A percentile compares a stretch with the other conserved stretches of the same genome.
These are phyloP conservation scores for Nephrotoma flavescens DNA, from an alignment of 2,888 invertebrate genomes.

Conservation along the genomic window DNA sequence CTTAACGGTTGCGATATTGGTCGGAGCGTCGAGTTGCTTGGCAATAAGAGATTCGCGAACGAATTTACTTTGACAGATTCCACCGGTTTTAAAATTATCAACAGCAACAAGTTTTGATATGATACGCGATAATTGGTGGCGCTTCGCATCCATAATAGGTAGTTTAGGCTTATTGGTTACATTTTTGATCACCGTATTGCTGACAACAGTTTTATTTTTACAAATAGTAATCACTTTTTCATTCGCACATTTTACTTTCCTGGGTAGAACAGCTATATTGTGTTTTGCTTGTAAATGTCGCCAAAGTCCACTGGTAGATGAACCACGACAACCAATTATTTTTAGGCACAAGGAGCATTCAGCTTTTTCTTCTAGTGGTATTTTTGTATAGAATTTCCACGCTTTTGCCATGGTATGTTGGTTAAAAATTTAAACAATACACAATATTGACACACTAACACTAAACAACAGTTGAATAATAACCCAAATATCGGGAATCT, in stretches of 20 bases:
- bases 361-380: not conserved
- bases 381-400: not conserved
- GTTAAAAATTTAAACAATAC: not conserved
- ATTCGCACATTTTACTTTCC: not conserved
- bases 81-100: not conserved
- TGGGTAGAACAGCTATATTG: not conserved
- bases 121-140: not conserved
- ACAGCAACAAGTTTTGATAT: not conserved
- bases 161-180: not conserved
- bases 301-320: not conserved
- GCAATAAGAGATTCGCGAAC: not conserved
- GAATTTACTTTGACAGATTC: constrained; percentile 1
- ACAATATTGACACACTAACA: not conserved
- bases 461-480: not conserved
- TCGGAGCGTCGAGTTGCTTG: not conserved
- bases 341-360: not conserved
- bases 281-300: not conserved
- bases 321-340: not conserved
- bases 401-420: not conserved
- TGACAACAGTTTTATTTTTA: too few relatives aligned
- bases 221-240: not conserved
- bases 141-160: not conserved
- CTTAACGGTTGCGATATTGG: not conserved
- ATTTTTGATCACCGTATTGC: too few relatives aligned
- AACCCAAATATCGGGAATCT: not conserved